Base-by-base conservation (phyloP, 30 jellyfish, hydroid and myxozoan species). In the Chrysaora quinquecirrha region DNA sequence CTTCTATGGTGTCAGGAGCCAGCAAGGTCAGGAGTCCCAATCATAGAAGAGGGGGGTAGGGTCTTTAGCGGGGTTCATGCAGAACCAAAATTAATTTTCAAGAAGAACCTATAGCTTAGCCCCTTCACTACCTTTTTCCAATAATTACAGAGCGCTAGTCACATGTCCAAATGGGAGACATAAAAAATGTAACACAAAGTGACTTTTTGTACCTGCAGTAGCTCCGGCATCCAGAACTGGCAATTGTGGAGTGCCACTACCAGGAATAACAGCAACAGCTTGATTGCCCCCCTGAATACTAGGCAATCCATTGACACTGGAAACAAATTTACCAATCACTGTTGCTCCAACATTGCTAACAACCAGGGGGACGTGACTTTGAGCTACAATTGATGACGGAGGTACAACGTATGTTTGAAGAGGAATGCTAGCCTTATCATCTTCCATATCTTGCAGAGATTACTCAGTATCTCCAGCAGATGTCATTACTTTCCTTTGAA, bases 261-360 rank as follows among this genome's bases (percentile, higher is more conserved):
- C 88, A 4, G 85, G 96, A 16, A 86, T 76, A 50, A 86, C 96
- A 29, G 96, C 90, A 16, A 86, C 96, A 12, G 89, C 69, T 24
- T 76, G 89, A 56, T 62, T 86, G 30, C 84, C 89, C 33, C 78
- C 79, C 14, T 88, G 87, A 18, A 68, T 76, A 20, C 80, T 34
- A 3, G 78, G 52, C 43, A 76, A 74, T 28, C 77, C 89, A 64
- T 66, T 78, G 70, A 86, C 31, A 2, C 78, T 50, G 52, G 96
- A 79, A 22, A 86, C 48, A 66, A 86, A 68, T 47, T 86, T 86
- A 27, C 96, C 74, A 34, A 86, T 56, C 74, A 86, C 73, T 1
- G 96, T 66, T 14, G 85, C 94, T 70, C 75, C 68, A 71, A 64
- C 86, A 83, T 72, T 83, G 94, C 75, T 72, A 33, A 83, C 87